These are phyloP conservation scores for Sebastes goodei DNA, from an alignment of 2,797 vertebrate species.

Conservation along the genomic window DNA sequence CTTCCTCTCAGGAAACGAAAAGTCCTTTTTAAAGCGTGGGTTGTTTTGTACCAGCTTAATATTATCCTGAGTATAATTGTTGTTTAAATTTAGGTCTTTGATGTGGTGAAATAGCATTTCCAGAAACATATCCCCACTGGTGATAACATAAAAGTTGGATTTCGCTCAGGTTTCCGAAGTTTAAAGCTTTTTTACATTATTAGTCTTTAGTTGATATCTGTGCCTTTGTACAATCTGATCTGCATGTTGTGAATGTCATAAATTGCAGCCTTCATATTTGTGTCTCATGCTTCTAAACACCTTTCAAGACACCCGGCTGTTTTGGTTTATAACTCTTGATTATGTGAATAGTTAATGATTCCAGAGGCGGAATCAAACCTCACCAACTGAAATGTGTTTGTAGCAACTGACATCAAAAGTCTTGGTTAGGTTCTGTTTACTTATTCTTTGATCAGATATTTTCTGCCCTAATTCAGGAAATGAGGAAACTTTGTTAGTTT, in stretches of 20 bases:
- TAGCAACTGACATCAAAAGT: background rate
- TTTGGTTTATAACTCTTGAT: background rate
- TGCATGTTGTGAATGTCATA: too few relatives aligned
- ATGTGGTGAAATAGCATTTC: background rate
- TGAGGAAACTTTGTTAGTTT: background rate
- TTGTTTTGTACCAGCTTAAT: slow-evolving; percentile 38
- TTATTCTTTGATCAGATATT: background rate
- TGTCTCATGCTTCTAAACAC: too few relatives aligned
- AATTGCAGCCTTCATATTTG: too few relatives aligned
- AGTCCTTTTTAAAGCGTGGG: slow-evolving; percentile 15
- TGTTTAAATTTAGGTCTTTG: slow-evolving; percentile 24
- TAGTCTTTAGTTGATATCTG: background rate
- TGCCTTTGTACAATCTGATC: too few relatives aligned
- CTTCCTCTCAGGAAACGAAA: slow-evolving; percentile 42
- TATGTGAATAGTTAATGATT: background rate
- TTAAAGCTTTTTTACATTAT: background rate
- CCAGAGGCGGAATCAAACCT: background rate
- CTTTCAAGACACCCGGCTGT: too few relatives aligned
- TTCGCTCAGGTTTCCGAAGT: background rate
- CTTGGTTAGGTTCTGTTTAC: background rate
- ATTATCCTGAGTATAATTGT: slow-evolving; percentile 12
- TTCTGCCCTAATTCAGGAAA: background rate
- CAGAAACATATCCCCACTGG: background rate
- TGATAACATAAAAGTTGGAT: background rate
- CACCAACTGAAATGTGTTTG: background rate